Percentiles rank a stretch among this genome's conserved stretches.
Conservation (phyloP, 2,888 invertebrate genomes). For the Drosophila helvetica region DNA sequence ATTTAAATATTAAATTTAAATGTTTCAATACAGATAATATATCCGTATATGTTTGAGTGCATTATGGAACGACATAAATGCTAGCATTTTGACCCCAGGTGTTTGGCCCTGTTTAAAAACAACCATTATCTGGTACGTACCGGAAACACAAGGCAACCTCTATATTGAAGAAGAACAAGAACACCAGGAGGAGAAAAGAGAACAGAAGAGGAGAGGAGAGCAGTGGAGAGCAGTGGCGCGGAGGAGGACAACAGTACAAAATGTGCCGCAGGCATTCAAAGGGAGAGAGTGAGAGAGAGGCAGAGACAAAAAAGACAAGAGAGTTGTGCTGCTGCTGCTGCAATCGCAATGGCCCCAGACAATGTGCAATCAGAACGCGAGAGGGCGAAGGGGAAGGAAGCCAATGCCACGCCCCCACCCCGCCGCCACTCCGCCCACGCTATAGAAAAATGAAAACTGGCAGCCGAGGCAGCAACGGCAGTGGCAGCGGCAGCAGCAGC, state of each 20-base stretch:
- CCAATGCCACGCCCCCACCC: constrained; percentile 34
- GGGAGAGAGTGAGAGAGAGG: constrained; percentile 13
- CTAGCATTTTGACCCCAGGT: not conserved
- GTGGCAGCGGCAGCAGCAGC: constrained; percentile 2
- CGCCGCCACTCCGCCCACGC: not conserved
- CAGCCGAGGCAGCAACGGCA: constrained; percentile 3
- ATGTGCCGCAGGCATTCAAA: constrained; percentile 26
- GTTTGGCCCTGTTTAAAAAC: constrained; percentile 65
- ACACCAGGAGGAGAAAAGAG: constrained; percentile 7
- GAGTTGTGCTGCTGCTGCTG: constrained; percentile 16
- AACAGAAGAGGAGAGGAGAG: not conserved
- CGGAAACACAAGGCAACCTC: constrained; percentile 74
- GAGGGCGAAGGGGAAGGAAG: constrained; percentile 6
- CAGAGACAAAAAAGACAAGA: constrained; percentile 1
- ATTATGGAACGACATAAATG: not conserved
- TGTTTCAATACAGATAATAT: too few relatives aligned
- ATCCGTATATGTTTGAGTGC: not conserved
- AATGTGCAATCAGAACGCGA: constrained; percentile 38
- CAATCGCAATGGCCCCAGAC: constrained; percentile 42
- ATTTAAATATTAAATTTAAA: too few relatives aligned
- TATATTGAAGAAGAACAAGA: constrained; percentile 37
- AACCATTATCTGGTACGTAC: constrained; percentile 70
- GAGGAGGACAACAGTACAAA: not conserved
- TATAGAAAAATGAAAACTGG: constrained; percentile 36
- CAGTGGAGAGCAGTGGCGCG: not conserved